Evolutionary conservation across 1,140 invertebrate species (phyloP), one percentile per base, ranked within the genome.

Genomic region (Trichomalopsis sarcophagae): DNA sequence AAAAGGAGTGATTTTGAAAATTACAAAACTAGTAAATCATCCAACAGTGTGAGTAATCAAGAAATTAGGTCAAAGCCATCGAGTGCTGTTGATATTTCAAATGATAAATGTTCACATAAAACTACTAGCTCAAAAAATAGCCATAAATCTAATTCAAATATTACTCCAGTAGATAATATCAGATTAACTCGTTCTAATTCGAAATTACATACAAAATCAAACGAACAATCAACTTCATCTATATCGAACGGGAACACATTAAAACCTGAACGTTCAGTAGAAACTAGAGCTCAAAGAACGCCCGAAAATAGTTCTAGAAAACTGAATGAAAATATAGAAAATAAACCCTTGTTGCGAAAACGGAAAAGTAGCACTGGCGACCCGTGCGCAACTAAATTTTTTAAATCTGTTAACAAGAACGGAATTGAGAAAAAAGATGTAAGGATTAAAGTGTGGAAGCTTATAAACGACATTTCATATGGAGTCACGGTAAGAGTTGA

Each of bases 401-500:
- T 50, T 21, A 74, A 83, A 13, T 77, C 84, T 40, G 47, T 30
- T 78, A 80, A 21, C 55, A 17, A 78, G 14, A 79, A 81, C 55
- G 77, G 62, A 30, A 69, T 40, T 77, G 79, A 86, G 7, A 73
- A 69, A 14, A 82, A 84, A 50, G 87, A 89, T 21, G 69, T 87
- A 36, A 79, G 71, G 69, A 73, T 93, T 74, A 88, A 93, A 78
- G 89, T 92, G 84, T 86, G 88, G 73, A 93, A 93, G 89, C 90
- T 93, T 30, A 88, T 93, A 68, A 88, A 90, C 47, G 92, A 92
- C 71, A 90, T 93, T 21, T 90, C 89, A 9, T 89, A 87, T 79
- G 91, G 91, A 82, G 91, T 87, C 27, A 91, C 88, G 81, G 92
- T 93, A 62, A 89, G 92, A 14, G 84, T 93, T 40, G 88, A 87